Percentiles rank a stretch among this genome's conserved stretches.
These are phyloP conservation scores for Zalophus californianus DNA, from an alignment of 2,797 vertebrate species.

Conservation along the genomic window DNA sequence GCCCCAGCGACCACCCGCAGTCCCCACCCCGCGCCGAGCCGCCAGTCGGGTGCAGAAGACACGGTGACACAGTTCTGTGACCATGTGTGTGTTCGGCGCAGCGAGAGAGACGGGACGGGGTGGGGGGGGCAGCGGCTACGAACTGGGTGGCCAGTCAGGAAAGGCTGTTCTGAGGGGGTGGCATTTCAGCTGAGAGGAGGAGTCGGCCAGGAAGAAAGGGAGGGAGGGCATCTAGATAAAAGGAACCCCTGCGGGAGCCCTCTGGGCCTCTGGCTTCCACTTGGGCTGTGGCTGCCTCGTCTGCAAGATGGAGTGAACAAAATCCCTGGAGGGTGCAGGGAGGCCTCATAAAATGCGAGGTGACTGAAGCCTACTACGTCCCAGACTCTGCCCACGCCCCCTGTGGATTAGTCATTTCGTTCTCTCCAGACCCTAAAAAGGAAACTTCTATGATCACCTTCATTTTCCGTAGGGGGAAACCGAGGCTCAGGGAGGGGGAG, in stretches of 20 bases:
- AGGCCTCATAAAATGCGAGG: too few species aligned
- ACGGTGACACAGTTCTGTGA: not conserved
- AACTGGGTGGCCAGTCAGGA: not conserved
- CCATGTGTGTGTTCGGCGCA: not conserved
- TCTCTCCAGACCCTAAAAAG: not conserved
- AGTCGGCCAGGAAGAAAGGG: too few species aligned
- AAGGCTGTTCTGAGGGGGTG: not conserved
- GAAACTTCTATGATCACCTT: not conserved
- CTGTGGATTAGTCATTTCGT: fast-evolving
- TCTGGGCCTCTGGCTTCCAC: not conserved
- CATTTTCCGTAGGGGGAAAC: not conserved
- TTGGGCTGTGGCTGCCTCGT: not conserved
- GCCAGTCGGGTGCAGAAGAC: not conserved
- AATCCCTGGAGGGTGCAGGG: fast-evolving
- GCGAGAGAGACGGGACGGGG: not conserved
- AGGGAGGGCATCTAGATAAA: not conserved
- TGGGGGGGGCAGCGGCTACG: fast-evolving
- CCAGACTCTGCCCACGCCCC: too few species aligned
- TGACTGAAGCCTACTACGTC: not conserved
- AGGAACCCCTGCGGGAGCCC: not conserved
- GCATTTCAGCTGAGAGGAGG: not conserved
- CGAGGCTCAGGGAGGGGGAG: not conserved
- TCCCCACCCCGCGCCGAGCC: not conserved
- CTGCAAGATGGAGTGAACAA: not conserved
- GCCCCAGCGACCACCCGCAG: not conserved